A percentile compares a stretch with the other conserved stretches of the same genome.
These are phyloP conservation scores for Heliothis virescens DNA, from an alignment of 1,140 invertebrate species.

Conservation along the genomic window DNA sequence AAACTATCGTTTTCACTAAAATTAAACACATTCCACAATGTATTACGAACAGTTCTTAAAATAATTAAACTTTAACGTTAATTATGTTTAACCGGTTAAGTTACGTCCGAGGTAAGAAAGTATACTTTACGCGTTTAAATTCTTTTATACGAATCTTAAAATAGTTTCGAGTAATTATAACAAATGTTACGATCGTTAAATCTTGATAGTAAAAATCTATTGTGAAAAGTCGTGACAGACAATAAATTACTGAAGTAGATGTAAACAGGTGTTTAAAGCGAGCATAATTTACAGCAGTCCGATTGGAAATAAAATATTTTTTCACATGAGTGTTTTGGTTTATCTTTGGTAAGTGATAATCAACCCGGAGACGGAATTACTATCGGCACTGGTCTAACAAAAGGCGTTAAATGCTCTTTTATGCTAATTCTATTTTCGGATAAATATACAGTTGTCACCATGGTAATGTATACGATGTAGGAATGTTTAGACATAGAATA, in stretches of 20 bases:
- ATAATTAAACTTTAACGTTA: no score
- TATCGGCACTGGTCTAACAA: background rate
- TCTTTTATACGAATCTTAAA: background rate
- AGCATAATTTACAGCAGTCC: conserved; percentile 7
- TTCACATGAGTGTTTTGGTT: conserved; percentile 5
- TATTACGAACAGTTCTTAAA: background rate
- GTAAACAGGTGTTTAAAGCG: conserved; percentile 55
- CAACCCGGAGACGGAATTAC: background rate
- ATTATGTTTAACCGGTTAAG: no score
- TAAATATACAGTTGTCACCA: no score
- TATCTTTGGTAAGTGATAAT: conserved; percentile 15
- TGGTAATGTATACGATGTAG: no score
- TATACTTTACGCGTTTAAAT: background rate
- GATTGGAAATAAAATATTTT: conserved; percentile 26
- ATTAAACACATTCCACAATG: no score
- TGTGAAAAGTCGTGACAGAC: conserved; percentile 55
- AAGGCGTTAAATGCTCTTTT: conserved; percentile 12
- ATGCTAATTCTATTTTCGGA: conserved; percentile 1
- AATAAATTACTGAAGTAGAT: conserved; percentile 43
- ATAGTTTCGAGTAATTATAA: background rate
- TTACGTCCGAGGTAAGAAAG: no score
- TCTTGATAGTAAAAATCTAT: conserved; percentile 41
- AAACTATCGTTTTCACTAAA: no score
- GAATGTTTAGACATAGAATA: no score
- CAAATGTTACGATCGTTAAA: background rate